These are phyloP conservation scores for Campopleginae sp. DNA, from an alignment of 2,888 invertebrate species.

Conservation along the genomic window DNA sequence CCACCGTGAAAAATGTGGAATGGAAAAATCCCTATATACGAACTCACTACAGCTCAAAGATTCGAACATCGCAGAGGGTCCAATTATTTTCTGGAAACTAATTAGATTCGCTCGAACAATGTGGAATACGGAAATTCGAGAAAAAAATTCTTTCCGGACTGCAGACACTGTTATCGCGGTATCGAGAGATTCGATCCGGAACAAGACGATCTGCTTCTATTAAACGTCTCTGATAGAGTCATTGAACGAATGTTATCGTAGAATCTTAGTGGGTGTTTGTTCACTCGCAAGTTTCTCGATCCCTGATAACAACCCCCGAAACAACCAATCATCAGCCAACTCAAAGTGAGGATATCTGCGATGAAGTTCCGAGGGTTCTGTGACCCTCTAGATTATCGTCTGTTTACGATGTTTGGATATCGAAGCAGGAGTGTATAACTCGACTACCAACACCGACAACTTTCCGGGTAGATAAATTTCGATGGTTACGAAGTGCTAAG, in stretches of 20 bases:
- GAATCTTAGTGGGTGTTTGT: slow-evolving; percentile 25
- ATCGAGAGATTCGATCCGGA: not conserved
- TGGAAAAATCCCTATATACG: too few species aligned
- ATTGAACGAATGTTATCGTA: not conserved
- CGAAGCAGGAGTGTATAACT: slow-evolving; percentile 1
- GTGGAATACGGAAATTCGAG: not conserved
- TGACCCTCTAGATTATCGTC: slow-evolving; percentile 15
- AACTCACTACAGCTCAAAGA: too few species aligned
- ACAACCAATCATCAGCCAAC: slow-evolving; percentile 29
- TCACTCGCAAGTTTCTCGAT: not conserved
- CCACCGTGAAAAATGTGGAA: too few species aligned
- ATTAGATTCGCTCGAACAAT: not conserved
- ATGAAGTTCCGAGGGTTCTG: slow-evolving; percentile 31
- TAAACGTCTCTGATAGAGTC: not conserved
- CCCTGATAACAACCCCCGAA: slow-evolving; percentile 19
- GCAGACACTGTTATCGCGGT: not conserved
- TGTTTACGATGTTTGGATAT: slow-evolving; percentile 28
- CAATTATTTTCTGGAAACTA: not conserved
- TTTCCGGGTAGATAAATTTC: not conserved
- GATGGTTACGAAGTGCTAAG: not conserved
- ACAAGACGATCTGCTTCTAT: not conserved
- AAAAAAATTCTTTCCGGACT: not conserved
- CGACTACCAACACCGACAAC: not conserved
- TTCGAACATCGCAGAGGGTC: too few species aligned
- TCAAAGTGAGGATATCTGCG: slow-evolving; percentile 9